Evolutionary conservation across 2,888 invertebrate species (phyloP).

Genomic region (Papilio elwesi): DNA sequence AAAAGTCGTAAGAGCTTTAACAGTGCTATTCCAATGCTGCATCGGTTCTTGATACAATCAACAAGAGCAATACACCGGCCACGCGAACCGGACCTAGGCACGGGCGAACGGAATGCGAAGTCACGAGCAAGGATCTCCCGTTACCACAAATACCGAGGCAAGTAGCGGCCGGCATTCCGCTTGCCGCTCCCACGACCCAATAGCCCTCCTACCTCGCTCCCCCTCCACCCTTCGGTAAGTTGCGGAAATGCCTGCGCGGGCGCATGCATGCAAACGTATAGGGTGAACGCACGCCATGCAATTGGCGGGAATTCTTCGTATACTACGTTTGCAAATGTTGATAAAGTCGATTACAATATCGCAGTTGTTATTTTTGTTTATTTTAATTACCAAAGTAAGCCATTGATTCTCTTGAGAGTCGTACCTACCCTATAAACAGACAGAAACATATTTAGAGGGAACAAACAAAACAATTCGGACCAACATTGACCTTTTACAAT

Average conservation of each 20-base stretch:
- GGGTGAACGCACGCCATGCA: conserved; percentile 61
- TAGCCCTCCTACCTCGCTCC: conserved; percentile 42
- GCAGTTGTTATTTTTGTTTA: background rate
- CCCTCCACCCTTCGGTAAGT: conserved; percentile 48
- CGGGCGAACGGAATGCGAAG: conserved; percentile 14
- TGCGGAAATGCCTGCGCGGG: conserved; percentile 71
- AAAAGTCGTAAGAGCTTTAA: conserved; percentile 11
- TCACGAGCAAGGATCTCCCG: conserved; percentile 49
- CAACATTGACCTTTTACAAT: too few relatives aligned
- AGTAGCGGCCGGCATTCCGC: conserved; percentile 64
- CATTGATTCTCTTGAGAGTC: too few relatives aligned
- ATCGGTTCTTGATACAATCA: conserved; percentile 7
- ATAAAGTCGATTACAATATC: conserved; percentile 32
- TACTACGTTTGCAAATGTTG: conserved; percentile 36
- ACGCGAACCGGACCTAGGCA: conserved; percentile 14
- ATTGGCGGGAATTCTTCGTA: conserved; percentile 54
- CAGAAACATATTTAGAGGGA: background rate
- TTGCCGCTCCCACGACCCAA: conserved; percentile 61
- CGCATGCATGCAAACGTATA: conserved; percentile 71
- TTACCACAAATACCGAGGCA: conserved; percentile 56
- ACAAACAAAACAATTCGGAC: background rate
- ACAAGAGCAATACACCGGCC: conserved; percentile 1
- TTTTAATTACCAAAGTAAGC: too few relatives aligned
- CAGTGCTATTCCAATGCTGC: conserved; percentile 3
- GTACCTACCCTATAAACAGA: too few relatives aligned